Evolutionary conservation across 2,113 vertebrate species (phyloP), one percentile per base, ranked within the genome.

Genomic region (Fregetta grallaria): DNA sequence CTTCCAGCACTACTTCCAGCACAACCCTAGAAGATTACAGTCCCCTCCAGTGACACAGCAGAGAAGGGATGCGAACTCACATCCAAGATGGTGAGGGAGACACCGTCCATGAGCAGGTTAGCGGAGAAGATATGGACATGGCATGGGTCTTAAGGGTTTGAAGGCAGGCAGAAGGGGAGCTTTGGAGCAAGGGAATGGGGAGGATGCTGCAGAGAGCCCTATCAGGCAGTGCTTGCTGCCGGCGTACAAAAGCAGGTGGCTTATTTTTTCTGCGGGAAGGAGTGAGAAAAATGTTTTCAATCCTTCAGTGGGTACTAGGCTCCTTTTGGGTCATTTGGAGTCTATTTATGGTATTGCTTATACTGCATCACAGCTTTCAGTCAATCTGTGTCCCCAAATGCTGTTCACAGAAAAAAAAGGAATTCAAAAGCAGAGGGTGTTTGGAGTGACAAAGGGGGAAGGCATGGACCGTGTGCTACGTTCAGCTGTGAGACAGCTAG

Each of bases 371-470:
- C 84, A 74, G 58, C 92, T 96, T 92, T 93, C 87, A 83, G 91
- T 90, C 91, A 94, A 76, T 92, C 93, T 96, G 93, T 76, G 81
- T 95, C 91, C 84, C 74, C 89, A 92, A 29, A 86, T 94, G 91
- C 32, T 79, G 89, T 58, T 87, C 70, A 20, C 75, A 68, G 49
- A 20, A 56, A 52, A 49, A 73, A 73, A 85, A 68, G 7, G n/a
- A 85, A 88, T 88, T 76, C 4, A 66, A 52, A 58, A 94, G 40
- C 76, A 58, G 50, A 38, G 42, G 32, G n/a, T 90, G 42, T 78
- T 92, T n/a, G 45, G 84, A 72, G 58, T 45, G 58, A 65, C 1
- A 6, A 45, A 79, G 71, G 4, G 23, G 68, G 71, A 56, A 27
- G 67, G 36, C 53, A 67, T 15, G 42, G 52, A 44, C 30, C 65